These are phyloP conservation scores for Nymphalis c-album DNA, from an alignment of 2,888 invertebrate genomes.

Conservation along the genomic window DNA sequence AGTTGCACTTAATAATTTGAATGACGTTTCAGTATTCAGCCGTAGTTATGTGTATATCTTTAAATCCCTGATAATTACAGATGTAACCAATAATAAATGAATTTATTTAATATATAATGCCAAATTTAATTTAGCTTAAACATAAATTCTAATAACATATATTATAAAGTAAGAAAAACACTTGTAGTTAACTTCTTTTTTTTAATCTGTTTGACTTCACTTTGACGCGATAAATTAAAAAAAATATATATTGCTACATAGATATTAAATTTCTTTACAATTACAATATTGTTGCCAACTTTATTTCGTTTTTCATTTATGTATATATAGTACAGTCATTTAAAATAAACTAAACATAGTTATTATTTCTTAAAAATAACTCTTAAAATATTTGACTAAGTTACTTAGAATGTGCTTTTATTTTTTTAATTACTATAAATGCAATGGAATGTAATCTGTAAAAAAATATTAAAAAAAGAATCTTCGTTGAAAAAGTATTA, in stretches of 20 bases:
- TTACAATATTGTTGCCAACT: too few species aligned
- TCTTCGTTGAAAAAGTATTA: neutral
- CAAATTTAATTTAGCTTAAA: conserved; percentile 31
- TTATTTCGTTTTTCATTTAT: too few species aligned
- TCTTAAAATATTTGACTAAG: neutral
- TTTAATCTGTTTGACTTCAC: too few species aligned
- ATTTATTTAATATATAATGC: conserved; percentile 18
- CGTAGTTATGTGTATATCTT: too few species aligned
- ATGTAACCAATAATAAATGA: conserved; percentile 2
- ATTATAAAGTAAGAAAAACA: neutral
- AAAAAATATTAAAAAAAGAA: neutral
- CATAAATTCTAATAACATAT: conserved; percentile 6
- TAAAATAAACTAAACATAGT: too few species aligned
- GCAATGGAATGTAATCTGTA: conserved; percentile 5
- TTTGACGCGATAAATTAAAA: too few species aligned
- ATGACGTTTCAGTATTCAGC: too few species aligned
- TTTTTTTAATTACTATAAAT: conserved; percentile 4
- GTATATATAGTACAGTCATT: too few species aligned
- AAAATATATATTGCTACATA: too few species aligned
- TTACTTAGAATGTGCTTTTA: neutral
- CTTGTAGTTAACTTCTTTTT: neutral
- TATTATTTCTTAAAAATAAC: too few species aligned
- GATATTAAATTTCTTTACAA: too few species aligned
- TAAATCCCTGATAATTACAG: neutral
- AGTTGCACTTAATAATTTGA: too few species aligned